phyloP scores from a whole-genome alignment of 1,140 invertebrate genomes.

The Bemisia tabaci region DNA sequence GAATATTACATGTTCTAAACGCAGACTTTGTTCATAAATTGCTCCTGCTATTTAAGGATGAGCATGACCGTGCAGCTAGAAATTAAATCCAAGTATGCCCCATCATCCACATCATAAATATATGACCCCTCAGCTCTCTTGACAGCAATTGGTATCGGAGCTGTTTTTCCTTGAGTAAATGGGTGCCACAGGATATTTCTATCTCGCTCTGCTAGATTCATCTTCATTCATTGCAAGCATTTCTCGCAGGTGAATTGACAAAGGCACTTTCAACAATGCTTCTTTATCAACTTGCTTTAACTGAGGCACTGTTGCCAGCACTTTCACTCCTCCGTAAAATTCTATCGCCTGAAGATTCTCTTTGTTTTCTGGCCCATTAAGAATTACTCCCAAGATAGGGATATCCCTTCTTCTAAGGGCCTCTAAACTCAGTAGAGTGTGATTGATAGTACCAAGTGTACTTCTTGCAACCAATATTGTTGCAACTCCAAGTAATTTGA shows the following conservation, averaged over 20 bases:
- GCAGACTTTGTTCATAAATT: slow-evolving; percentile 11
- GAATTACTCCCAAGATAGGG: background rate
- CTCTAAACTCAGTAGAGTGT: slow-evolving; percentile 8
- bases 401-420: background rate
- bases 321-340: background rate
- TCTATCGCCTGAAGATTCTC: background rate
- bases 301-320: background rate
- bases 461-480: slow-evolving; percentile 8
- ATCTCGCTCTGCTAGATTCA: background rate
- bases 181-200: slow-evolving; percentile 15
- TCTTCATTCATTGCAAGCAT: background rate
- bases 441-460: slow-evolving; percentile 11
- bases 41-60: slow-evolving; percentile 12
- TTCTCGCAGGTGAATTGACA: background rate
- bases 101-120: slow-evolving; percentile 10
- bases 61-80: slow-evolving; percentile 17
- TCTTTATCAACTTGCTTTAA: background rate
- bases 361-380: background rate
- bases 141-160: background rate
- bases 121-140: slow-evolving; percentile 6
- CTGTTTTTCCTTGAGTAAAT: slow-evolving; percentile 12
- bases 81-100: slow-evolving; percentile 12
- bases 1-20: slow-evolving; percentile 17
- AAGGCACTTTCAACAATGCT: background rate
- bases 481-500: slow-evolving; percentile 2